These are phyloP conservation scores for Adineta ricciae DNA, from an alignment of 2,888 invertebrate species.

Conservation along the genomic window DNA sequence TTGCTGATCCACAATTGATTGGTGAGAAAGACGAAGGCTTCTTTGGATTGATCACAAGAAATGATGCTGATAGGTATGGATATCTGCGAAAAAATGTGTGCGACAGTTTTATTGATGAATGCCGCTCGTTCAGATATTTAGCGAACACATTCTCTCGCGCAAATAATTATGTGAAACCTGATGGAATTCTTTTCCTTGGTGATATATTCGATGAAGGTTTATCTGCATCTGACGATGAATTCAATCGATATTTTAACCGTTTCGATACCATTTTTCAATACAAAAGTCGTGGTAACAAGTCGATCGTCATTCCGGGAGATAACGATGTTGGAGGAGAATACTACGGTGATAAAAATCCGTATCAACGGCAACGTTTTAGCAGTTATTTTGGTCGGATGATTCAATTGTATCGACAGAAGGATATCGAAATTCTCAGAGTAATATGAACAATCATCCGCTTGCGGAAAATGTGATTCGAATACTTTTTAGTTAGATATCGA, in stretches of 20 bases:
- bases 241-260: slow-evolving; percentile 64
- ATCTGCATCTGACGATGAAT: slow-evolving; percentile 62
- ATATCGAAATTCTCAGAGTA: slow-evolving; percentile 51
- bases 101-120: too few species aligned
- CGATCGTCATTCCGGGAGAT: slow-evolving; percentile 78
- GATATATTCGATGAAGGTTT: slow-evolving; percentile 91
- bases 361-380: slow-evolving; percentile 58
- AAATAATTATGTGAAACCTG: slow-evolving; percentile 63
- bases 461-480: slow-evolving; percentile 35
- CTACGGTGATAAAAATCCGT: slow-evolving; percentile 37
- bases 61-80: slow-evolving; percentile 78
- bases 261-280: slow-evolving; percentile 60
- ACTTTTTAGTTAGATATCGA: slow-evolving; percentile 5
- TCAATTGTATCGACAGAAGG: slow-evolving; percentile 48
- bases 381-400: slow-evolving; percentile 64
- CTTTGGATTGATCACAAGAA: slow-evolving; percentile 62
- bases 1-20: slow-evolving; percentile 81
- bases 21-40: slow-evolving; percentile 67
- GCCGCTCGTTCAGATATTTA: slow-evolving; percentile 64
- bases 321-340: slow-evolving; percentile 93
- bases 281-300: slow-evolving; percentile 40
- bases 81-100: too few species aligned
- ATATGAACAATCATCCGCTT: slow-evolving; percentile 16
- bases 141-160: slow-evolving; percentile 67
- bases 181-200: slow-evolving; percentile 77